Conservation (phyloP, 2,797 vertebrate genomes). For the Pelochelys cantorii region DNA sequence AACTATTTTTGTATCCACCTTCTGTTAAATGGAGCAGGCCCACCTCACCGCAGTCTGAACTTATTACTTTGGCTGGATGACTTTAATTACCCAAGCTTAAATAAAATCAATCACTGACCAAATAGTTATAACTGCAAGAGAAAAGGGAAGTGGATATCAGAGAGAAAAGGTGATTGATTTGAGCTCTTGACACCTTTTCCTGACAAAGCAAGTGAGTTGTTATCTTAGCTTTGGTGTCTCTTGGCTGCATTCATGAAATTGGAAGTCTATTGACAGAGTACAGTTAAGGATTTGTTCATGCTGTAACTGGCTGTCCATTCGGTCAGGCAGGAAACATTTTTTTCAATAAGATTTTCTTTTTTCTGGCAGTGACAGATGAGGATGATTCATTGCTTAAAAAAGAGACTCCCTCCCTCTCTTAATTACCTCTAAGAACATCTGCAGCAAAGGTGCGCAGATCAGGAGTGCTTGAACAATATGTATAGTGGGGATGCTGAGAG, state of each 20-base stretch:
- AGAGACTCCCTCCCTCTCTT: background rate
- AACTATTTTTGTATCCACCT: background rate
- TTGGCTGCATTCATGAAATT: constrained; percentile 8
- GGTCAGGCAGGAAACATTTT: background rate
- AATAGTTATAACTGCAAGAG: background rate
- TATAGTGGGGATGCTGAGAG: no score
- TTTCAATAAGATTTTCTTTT: background rate
- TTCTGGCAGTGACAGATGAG: background rate
- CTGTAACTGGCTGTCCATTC: background rate
- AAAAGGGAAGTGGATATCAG: background rate
- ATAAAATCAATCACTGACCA: constrained; percentile 7
- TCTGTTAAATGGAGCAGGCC: background rate
- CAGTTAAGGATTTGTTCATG: constrained; percentile 18
- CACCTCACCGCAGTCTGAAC: background rate
- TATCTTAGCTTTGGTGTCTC: constrained; percentile 22
- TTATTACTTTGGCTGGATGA: background rate
- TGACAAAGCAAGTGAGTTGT: constrained; percentile 40
- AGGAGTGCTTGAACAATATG: no score
- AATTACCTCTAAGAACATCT: background rate
- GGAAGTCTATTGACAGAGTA: constrained; percentile 23
- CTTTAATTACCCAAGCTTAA: constrained; percentile 24
- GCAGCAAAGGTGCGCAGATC: background rate
- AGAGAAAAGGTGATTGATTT: constrained; percentile 24
- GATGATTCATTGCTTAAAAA: background rate
- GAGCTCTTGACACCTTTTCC: constrained; percentile 5